Percentiles rank a stretch among this genome's conserved stretches.
Conservation (phyloP, 2,113 vertebrate genomes). For the Chionomys nivalis region DNA sequence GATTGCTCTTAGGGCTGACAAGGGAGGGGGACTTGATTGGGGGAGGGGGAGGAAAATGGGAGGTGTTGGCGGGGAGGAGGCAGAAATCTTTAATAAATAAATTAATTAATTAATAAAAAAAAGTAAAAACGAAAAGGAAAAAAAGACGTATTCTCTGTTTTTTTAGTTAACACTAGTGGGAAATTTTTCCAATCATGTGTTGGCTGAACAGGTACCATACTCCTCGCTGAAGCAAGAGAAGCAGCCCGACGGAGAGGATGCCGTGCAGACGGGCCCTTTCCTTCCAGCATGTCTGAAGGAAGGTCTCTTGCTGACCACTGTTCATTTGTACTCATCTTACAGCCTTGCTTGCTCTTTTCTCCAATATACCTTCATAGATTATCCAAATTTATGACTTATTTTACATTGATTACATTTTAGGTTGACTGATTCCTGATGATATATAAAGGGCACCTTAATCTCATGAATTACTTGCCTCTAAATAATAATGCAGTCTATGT, state of each 20-base stretch:
- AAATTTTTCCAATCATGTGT: neutral
- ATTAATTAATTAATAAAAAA: too few species aligned
- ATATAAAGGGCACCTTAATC: constrained; percentile 64
- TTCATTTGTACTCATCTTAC: constrained; percentile 33
- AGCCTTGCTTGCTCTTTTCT: constrained; percentile 32
- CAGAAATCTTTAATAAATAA: too few species aligned
- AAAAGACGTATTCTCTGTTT: neutral
- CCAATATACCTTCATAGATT: constrained; percentile 50
- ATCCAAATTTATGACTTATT: constrained; percentile 73
- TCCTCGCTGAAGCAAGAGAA: neutral
- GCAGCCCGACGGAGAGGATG: neutral
- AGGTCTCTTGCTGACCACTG: neutral
- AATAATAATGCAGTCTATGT: constrained; percentile 20
- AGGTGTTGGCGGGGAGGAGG: too few species aligned
- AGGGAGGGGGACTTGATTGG: too few species aligned
- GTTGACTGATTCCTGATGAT: constrained; percentile 65
- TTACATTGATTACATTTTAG: constrained; percentile 69
- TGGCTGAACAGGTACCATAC: neutral
- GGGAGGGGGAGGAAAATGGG: too few species aligned
- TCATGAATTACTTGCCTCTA: constrained; percentile 65
- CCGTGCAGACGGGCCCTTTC: neutral
- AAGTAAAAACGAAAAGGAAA: neutral
- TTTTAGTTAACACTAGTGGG: neutral
- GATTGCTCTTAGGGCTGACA: too few species aligned
- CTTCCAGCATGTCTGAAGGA: neutral